Conservation (phyloP, 1,140 invertebrate species). For the Akabosia matsudoensis region DNA sequence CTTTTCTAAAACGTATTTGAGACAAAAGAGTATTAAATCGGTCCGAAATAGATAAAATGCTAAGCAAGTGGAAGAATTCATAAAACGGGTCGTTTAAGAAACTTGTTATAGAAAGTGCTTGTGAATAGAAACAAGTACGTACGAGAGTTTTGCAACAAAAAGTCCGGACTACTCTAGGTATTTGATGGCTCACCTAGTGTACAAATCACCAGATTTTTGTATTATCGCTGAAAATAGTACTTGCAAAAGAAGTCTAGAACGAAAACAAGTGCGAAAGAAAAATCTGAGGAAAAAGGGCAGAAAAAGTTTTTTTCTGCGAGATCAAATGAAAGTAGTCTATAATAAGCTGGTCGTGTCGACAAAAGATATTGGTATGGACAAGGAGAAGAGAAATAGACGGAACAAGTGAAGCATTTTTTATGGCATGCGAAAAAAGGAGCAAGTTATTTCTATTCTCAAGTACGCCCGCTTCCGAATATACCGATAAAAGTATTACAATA, state of each 20-base stretch:
- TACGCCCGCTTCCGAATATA: too few relatives aligned
- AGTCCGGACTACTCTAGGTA: too few relatives aligned
- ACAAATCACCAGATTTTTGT: constrained; percentile 10
- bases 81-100: constrained; percentile 16
- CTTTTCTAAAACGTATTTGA: too few relatives aligned
- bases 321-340: neutral
- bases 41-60: too few relatives aligned
- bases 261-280: neutral
- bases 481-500: too few relatives aligned
- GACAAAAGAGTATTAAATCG: constrained; percentile 4
- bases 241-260: neutral
- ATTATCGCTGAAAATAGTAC: neutral
- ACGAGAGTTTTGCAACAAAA: too few relatives aligned
- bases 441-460: constrained; percentile 1
- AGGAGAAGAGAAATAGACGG: neutral
- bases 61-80: too few relatives aligned
- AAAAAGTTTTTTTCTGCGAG: constrained; percentile 10
- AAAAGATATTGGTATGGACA: constrained; percentile 5
- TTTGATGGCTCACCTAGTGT: constrained; percentile 10
- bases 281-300: neutral
- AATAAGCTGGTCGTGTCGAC: too few relatives aligned
- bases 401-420: constrained; percentile 21
- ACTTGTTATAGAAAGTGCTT: constrained; percentile 9
- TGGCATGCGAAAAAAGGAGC: neutral
- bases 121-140: too few relatives aligned